These are phyloP conservation scores for Ictidomys tridecemlineatus DNA, from an alignment of 2,113 vertebrate species.

Conservation along the genomic window DNA sequence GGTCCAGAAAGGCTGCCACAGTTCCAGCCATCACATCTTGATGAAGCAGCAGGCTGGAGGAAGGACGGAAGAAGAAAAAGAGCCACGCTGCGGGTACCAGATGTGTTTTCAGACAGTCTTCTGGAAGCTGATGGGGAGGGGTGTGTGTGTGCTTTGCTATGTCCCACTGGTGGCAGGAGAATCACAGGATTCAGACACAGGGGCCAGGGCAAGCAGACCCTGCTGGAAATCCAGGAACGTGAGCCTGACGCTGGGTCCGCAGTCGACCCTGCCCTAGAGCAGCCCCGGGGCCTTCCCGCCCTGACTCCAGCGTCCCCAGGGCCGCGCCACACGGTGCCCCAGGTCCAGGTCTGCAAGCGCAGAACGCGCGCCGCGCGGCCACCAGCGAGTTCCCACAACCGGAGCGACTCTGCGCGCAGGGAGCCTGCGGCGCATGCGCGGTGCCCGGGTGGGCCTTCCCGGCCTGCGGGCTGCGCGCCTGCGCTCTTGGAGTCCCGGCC, in stretches of 20 bases:
- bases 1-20: neutral
- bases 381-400: too few relatives aligned
- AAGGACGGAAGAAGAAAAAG: neutral
- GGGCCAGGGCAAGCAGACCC: neutral
- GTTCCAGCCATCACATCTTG: conserved; percentile 15
- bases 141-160: neutral
- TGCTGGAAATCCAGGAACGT: neutral
- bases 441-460: neutral
- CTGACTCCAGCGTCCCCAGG: too few relatives aligned
- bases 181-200: neutral
- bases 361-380: too few relatives aligned
- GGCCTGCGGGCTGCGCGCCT: neutral
- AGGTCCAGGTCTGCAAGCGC: too few relatives aligned
- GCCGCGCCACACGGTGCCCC: too few relatives aligned
- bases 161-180: neutral
- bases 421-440: too few relatives aligned
- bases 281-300: too few relatives aligned
- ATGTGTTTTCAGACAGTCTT: neutral
- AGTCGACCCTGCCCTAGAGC: too few relatives aligned
- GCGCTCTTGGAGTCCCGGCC: conserved; percentile 63
- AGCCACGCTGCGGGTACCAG: neutral
- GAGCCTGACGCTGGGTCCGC: too few relatives aligned
- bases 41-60: neutral
- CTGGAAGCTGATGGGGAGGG: neutral
- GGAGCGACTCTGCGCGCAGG: too few relatives aligned